Evolutionary conservation across 1,140 invertebrate genomes (phyloP), one percentile per base, ranked within the genome.

Genomic region (Drosophila bocki): DNA sequence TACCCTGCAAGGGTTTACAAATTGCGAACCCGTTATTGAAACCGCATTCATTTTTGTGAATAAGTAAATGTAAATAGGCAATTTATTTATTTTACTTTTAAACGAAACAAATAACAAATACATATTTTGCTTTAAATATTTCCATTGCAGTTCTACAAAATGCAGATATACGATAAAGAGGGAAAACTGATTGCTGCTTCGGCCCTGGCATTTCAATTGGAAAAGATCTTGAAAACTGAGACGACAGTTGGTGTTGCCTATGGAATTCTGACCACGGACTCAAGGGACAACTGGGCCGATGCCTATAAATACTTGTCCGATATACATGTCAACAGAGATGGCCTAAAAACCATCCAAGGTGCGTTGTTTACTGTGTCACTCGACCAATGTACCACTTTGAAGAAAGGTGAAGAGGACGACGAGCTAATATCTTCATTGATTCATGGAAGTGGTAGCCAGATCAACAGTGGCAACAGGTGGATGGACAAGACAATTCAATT

Each of bases 401-500:
- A 93, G 80, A 47, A 70, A 6, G 72, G 51, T 0, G 83, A 93
- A 26, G 67, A 75, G 15, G 78, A 91, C 7, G 90, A 93, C 53
- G 86, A 93, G 12, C 94, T 95, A 19, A 95, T 95, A 45, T 93
- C 94, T 6, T 94, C 95, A 76, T 94, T 95, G n/a, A 95, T 97
- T 54, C 96, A 97, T 93, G 96, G 96, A 37, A 94, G 94, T 26
- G 96, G 96, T 47, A 94, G 95, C 42, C 78, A 87, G 15, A 82
- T 92, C 19, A 98, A 98, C 93, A 94, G 95, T 37, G 96, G 94
- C 22, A 98, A 98, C 91, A 94, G 97, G 32, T 98, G 97, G 97
- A 97, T 96, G 93, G 97, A 98, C 90, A 97, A 98, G 93, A 97
- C 96, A 19, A 93, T 97, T 65, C 96, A 97, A 96, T 96, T 97